Evolutionary conservation across 2,797 vertebrate species (phyloP).

Genomic region (Acipenser transmontanus): DNA sequence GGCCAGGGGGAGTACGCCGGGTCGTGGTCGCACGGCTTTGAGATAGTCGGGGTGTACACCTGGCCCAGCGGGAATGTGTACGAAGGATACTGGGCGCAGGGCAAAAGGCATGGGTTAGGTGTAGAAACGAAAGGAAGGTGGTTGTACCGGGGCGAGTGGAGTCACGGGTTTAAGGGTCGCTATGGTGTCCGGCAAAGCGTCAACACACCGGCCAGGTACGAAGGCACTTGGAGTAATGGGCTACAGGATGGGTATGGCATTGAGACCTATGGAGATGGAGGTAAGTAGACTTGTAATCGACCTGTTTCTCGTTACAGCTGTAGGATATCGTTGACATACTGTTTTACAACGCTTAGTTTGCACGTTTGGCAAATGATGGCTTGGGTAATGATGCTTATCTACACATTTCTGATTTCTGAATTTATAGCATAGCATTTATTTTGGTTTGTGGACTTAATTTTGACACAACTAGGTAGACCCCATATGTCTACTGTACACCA

Average conservation of each 20-base stretch:
- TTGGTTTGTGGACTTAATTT: no score
- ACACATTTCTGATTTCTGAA: no score
- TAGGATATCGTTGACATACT: no score
- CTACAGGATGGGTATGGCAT: slow-evolving; percentile 95
- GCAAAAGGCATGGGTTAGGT: slow-evolving; percentile 89
- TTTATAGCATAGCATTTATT: no score
- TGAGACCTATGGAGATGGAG: slow-evolving; percentile 92
- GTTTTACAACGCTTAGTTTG: no score
- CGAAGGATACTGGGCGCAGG: slow-evolving; percentile 92
- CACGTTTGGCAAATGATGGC: no score
- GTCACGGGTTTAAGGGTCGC: slow-evolving; percentile 91
- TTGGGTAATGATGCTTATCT: no score
- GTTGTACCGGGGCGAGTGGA: slow-evolving; percentile 94
- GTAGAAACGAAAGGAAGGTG: slow-evolving; percentile 92
- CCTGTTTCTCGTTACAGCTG: no score
- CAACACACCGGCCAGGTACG: slow-evolving; percentile 87
- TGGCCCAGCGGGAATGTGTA: slow-evolving; percentile 97
- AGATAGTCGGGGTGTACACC: slow-evolving; percentile 92
- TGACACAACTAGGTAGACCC: no score
- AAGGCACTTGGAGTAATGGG: slow-evolving; percentile 96
- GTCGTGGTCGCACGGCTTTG: slow-evolving; percentile 92
- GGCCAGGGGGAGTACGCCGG: slow-evolving; percentile 95
- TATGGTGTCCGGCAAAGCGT: slow-evolving; percentile 91
- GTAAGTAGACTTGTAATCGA: slow-evolving; percentile 54
- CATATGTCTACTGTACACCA: no score